Evolutionary conservation across 2,888 invertebrate species (phyloP), one percentile per base, ranked within the genome.

Genomic region (Xestia c-nigrum): DNA sequence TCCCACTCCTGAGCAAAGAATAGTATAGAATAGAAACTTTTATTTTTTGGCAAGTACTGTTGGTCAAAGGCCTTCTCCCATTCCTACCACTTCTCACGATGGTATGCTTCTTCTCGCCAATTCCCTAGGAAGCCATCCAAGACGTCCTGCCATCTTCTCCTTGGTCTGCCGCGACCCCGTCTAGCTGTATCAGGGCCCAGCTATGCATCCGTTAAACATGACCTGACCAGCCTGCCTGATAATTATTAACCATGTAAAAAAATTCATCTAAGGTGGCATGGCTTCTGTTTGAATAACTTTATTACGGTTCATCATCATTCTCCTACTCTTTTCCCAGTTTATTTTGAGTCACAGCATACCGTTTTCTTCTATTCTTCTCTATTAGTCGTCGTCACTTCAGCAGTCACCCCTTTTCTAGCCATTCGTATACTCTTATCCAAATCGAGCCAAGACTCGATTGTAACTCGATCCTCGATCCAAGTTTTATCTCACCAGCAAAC

Each of bases 401-500:
- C 7, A 40, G 14, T 14, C 6, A 43, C 7, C 43, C 3, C 14
- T 1, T 43, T 64, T 21, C 6, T n/a, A 43, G 7, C n/a, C n/a
- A n/a, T 24, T n/a, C 14, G 12, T 50, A 9, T 46, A 19, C 16
- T 72, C 43, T 10, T 70, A 55, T 19, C 43, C 71, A 19, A 73
- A 9, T 31, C 12, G 71, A 72, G 6, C 40, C 52, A 79, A 72
- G 38, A 76, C 40, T 55, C 43, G 63, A 61, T 68, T 47, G 71
- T 57, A 57, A 50, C 21, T 69, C 47, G 70, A 78, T 72, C 24
- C 38, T 67, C 59, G 65, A 78, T 78, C 1, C 63, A 67, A 46
- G 46, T 71, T 78, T 55, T 72, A 84, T 80, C 84, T 78, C 72
- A n/a, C 74, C 72, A 73, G 67, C 81, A 66, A 78, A 84, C 85